Base-by-base conservation (phyloP, 2,113 vertebrate genomes). In the Gallinago paraguaiae region DNA sequence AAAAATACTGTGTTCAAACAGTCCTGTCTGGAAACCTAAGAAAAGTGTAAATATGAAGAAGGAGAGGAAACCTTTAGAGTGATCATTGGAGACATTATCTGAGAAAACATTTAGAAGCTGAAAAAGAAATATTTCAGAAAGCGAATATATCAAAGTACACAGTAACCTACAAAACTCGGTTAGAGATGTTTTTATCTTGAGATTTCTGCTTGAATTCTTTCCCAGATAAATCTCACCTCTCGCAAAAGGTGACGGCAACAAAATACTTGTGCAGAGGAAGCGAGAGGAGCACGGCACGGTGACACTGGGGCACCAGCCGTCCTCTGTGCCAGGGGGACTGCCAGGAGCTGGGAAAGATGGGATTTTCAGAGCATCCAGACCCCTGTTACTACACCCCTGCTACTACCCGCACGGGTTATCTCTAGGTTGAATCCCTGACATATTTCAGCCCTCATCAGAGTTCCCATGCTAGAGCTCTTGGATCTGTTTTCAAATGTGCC, bases 31-130 rank as follows among this genome's bases (percentile, higher is more conserved):
- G 60, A 93, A 92, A 68, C 4, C 37, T 78, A 78, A 74, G n/a
- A 78, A 71, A 93, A 90, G 60, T 77, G n/a, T 90, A 94, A 95
- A 96, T 84, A 93, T 23, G 76, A 94, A 93, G 82, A 79, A 67
- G 20, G 25, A 46, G 11, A 92, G 41, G 54, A 88, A 86, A 46
- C 28, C 61, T 94, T 92, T 82, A 60, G n/a, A 70, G 17, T 48
- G 35, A 43, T 90, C 76, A 54, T 16, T 92, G 50, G 79, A 92
- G 76, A 70, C 39, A 53, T 41, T 71, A 71, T 31, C 64, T 68
- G 33, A 81, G 39, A 84, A 95, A 86, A 92, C 31, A 30, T 68
- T 86, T 60, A 57, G 18, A 90, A 93, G 63, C 30, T 74, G 63
- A 39, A 82, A 87, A 95, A 81, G 12, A 86, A 83, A 53, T 75